Evolutionary conservation across 2,888 invertebrate species (phyloP), one percentile per base, ranked within the genome.

Genomic region (Aproaerema taeniolella): DNA sequence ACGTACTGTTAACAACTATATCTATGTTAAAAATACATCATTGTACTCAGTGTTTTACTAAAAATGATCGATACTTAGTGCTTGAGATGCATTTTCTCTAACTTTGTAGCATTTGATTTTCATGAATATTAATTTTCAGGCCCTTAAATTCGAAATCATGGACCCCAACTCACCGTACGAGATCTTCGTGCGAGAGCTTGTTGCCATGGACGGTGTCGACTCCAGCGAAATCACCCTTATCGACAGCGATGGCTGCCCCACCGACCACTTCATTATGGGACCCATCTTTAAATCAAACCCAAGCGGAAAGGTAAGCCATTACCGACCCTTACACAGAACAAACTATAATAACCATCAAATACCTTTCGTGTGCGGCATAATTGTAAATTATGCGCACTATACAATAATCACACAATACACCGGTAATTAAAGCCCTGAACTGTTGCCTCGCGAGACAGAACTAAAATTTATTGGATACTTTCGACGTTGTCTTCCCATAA

Each of bases 161-260:
- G 96, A 97, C 74, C 93, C 92, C 64, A 94, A 95, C 85, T 96
- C 95, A 62, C 97, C 97, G 17, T 97, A 95, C 86, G 97, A 97
- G 85, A 97, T 97, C 66, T 97, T 97, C 72, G 96, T 97, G 20
- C 91, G 96, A 47, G 96, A 97, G 81, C 88, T 97, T 63, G 95
- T 97, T 42, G 97, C 97, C 39, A 93, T 97, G 94, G 97, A 97
- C 70, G 97, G 96, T 37, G 93, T 95, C 35, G 96, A 96, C 73
- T 94, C 94, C 54, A 95, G 95, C 67, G 96, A 97, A 88, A 96
- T 97, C 59, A 93, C 95, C 41, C 90, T 97, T 42, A 95, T 97
- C 71, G 97, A 97, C 75, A 93, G 95, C 47, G 90, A 93, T 58
- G 97, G 97, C 63, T 97, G 96, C 67, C 97, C 97, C 9, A 96